A percentile compares a stretch with the other conserved stretches of the same genome.
These are phyloP conservation scores for Drepana falcataria DNA, from an alignment of 2,888 invertebrate genomes.

Conservation along the genomic window DNA sequence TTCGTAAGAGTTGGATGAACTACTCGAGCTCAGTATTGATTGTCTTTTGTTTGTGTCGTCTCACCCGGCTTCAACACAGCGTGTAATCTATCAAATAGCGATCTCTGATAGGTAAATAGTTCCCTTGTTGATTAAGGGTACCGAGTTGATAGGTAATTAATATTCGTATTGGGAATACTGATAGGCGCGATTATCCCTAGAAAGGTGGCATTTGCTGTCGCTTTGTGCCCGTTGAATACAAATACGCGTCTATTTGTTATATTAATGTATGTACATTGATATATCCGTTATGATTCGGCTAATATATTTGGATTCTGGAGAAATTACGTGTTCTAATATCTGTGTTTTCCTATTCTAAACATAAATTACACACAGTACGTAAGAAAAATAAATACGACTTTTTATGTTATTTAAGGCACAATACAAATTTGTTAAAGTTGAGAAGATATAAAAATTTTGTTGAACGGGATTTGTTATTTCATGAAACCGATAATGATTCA, in stretches of 20 bases:
- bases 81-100: slow-evolving; percentile 3
- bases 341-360: no score
- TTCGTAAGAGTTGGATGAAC: background rate
- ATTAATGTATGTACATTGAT: background rate
- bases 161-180: slow-evolving; percentile 8
- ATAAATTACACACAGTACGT: no score
- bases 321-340: no score
- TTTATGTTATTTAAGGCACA: no score
- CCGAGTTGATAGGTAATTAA: slow-evolving; percentile 13
- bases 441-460: no score
- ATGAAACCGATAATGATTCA: background rate
- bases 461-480: background rate
- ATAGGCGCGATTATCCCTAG: slow-evolving; percentile 3
- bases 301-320: background rate
- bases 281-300: background rate
- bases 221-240: slow-evolving; percentile 1
- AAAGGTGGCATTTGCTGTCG: slow-evolving; percentile 1
- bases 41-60: slow-evolving; percentile 1
- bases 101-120: slow-evolving; percentile 9
- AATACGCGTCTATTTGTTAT: background rate
- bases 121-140: slow-evolving; percentile 8
- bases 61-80: background rate
- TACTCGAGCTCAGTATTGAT: background rate
- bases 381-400: no score
- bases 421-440: no score